These are phyloP conservation scores for Chaetops frenatus DNA, from an alignment of 2,113 vertebrate species.

Conservation along the genomic window DNA sequence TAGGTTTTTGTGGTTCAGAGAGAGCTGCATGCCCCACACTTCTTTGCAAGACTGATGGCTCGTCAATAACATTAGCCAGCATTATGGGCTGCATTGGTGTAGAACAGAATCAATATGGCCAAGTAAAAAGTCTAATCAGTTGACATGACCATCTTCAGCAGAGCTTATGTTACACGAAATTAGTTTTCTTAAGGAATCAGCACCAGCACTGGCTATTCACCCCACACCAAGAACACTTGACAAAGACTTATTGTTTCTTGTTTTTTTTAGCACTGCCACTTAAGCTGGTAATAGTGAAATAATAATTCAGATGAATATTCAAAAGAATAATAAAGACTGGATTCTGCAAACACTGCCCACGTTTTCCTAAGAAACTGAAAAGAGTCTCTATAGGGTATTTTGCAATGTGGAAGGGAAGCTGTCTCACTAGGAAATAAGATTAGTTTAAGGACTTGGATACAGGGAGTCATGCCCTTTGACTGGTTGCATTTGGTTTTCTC, in stretches of 20 bases:
- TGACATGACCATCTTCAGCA: slow-evolving; percentile 84
- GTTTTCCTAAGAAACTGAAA: background rate
- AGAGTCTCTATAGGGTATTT: background rate
- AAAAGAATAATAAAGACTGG: slow-evolving; percentile 35
- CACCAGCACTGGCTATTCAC: slow-evolving; percentile 70
- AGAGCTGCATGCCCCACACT: slow-evolving; percentile 89
- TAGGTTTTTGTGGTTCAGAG: slow-evolving; percentile 81
- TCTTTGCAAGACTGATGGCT: slow-evolving; percentile 92
- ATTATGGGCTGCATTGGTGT: slow-evolving; percentile 87
- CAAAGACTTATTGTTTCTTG: slow-evolving; percentile 70
- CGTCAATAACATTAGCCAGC: slow-evolving; percentile 98
- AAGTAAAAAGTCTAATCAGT: slow-evolving; percentile 90
- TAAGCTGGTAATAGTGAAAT: slow-evolving; percentile 27
- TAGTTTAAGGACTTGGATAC: background rate
- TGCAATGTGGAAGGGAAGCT: fast-evolving
- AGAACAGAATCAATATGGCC: slow-evolving; percentile 91
- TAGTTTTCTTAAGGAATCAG: slow-evolving; percentile 86
- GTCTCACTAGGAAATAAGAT: background rate
- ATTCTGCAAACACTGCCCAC: background rate
- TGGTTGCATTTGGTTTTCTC: background rate
- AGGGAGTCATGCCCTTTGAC: background rate
- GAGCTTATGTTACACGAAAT: slow-evolving; percentile 86
- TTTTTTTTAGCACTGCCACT: slow-evolving; percentile 42
- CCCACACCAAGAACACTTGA: slow-evolving; percentile 66
- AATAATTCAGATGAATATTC: slow-evolving; percentile 35